These are phyloP conservation scores for Syngnathus typhle DNA, from an alignment of 2,113 vertebrate genomes.

Conservation along the genomic window DNA sequence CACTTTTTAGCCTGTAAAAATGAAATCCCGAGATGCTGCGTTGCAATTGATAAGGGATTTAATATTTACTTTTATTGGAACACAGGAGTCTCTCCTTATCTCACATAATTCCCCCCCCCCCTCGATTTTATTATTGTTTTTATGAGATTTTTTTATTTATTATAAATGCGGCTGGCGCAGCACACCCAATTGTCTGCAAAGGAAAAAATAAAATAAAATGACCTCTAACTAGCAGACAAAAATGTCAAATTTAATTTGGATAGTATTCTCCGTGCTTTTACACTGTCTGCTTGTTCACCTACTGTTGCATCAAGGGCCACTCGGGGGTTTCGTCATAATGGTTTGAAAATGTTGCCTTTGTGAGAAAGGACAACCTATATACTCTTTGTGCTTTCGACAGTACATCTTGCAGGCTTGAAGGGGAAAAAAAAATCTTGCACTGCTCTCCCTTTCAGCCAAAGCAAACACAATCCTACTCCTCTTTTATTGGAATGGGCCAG, in stretches of 20 bases:
- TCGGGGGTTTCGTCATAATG: not conserved
- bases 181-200: not conserved
- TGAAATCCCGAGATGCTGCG: conserved; percentile 15
- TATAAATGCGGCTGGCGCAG: not conserved
- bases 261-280: not conserved
- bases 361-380: not conserved
- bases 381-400: not conserved
- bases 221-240: not conserved
- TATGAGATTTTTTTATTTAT: not conserved
- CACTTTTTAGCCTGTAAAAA: conserved; percentile 24
- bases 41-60: not conserved
- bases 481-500: not conserved
- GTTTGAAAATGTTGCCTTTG: no score
- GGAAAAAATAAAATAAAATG: conserved; percentile 1
- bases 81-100: not conserved
- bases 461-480: not conserved
- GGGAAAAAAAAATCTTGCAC: not conserved
- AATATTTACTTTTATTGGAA: not conserved
- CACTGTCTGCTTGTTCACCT: not conserved
- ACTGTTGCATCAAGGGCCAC: not conserved
- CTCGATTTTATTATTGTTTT: not conserved
- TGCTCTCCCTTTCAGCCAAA: not conserved
- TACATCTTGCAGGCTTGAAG: not conserved
- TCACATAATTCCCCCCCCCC: not conserved
- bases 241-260: not conserved